phyloP scores from a whole-genome alignment of 2,797 vertebrate species.

The Ibycter americanus region DNA sequence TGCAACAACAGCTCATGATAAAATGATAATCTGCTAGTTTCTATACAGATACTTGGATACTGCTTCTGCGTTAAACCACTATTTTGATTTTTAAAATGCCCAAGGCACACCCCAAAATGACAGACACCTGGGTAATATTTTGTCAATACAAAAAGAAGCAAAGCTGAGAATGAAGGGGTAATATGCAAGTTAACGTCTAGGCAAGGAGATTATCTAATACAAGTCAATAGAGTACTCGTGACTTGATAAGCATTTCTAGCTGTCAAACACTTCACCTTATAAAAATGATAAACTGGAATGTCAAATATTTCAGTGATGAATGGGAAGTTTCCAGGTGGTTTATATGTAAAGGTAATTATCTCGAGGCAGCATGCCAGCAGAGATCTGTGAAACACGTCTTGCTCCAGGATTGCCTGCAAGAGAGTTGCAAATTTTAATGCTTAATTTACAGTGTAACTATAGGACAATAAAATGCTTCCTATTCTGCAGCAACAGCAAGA shows the following conservation, averaged over 20 bases:
- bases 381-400: constrained; percentile 91
- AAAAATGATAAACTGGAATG: constrained; percentile 91
- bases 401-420: constrained; percentile 88
- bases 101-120: not conserved
- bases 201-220: not conserved
- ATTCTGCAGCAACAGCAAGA: not conserved
- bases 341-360: constrained; percentile 89
- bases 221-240: not conserved
- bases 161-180: not conserved
- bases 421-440: not conserved
- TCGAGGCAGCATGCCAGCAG: constrained; percentile 91
- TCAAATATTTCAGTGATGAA: constrained; percentile 85
- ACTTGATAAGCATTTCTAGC: not conserved
- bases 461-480: not conserved
- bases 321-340: constrained; percentile 89
- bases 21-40: not conserved
- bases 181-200: not conserved
- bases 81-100: not conserved
- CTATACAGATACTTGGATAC: too few relatives aligned
- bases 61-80: not conserved
- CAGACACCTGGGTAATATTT: not conserved
- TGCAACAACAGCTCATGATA: not conserved
- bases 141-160: not conserved
- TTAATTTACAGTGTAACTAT: not conserved
- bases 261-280: constrained; percentile 82